These are phyloP conservation scores for Leptopilina myrica DNA, from an alignment of 2,888 invertebrate genomes.

Conservation along the genomic window DNA sequence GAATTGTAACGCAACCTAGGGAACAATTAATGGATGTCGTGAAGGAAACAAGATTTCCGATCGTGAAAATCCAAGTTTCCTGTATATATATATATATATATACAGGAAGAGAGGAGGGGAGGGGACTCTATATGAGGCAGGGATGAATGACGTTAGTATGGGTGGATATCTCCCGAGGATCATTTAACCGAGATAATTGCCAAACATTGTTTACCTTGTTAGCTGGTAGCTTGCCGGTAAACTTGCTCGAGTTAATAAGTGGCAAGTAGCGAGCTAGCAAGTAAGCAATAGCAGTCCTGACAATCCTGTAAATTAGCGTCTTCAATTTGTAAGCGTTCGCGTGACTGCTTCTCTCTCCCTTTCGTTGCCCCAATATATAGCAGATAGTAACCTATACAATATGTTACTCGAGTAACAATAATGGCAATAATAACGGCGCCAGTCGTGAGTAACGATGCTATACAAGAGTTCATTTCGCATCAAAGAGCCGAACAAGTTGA, in stretches of 20 bases:
- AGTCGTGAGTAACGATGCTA: slow-evolving; percentile 9
- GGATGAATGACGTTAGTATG: neutral
- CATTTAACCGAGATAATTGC: slow-evolving; percentile 70
- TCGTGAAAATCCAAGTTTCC: neutral
- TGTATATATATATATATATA: no score
- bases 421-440: slow-evolving; percentile 16
- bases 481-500: slow-evolving; percentile 22
- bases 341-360: slow-evolving; percentile 57
- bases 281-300: slow-evolving; percentile 54
- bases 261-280: slow-evolving; percentile 59
- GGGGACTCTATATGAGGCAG: neutral
- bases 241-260: slow-evolving; percentile 73
- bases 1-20: neutral
- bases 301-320: slow-evolving; percentile 73
- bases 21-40: neutral
- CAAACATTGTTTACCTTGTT: slow-evolving; percentile 76
- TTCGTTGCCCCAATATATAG: neutral
- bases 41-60: neutral
- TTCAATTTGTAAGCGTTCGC: slow-evolving; percentile 74
- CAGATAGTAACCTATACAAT: neutral
- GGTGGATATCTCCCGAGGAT: slow-evolving; percentile 39
- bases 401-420: slow-evolving; percentile 1
- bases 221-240: slow-evolving; percentile 69
- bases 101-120: no score
- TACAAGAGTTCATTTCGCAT: slow-evolving; percentile 16